Evolutionary conservation across 1,140 invertebrate species (phyloP).

Genomic region (Amyelois transitella): DNA sequence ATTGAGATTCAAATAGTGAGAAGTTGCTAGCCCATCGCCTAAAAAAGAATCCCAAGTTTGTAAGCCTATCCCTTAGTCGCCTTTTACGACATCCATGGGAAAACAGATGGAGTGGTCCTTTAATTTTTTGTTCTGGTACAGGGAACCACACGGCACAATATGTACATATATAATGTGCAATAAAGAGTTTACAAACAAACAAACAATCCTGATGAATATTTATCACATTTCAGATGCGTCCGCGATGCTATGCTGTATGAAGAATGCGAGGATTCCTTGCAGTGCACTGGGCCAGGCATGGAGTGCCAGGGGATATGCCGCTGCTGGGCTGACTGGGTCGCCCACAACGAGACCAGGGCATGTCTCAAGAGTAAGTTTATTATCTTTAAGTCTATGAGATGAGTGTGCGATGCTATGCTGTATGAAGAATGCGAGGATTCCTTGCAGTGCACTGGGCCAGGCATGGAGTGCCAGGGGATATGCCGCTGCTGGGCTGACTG

Average conservation of each 20-base stretch:
- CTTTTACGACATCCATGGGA: no score
- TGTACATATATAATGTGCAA: not conserved
- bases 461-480: slow-evolving; percentile 53
- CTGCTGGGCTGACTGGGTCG: slow-evolving; percentile 56
- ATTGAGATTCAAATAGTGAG: no score
- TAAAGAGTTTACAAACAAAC: not conserved
- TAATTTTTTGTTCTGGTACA: not conserved
- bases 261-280: slow-evolving; percentile 62
- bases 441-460: slow-evolving; percentile 60
- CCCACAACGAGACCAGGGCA: slow-evolving; percentile 47
- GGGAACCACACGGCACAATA: no score
- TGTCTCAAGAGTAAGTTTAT: slow-evolving; percentile 49
- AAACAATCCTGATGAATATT: not conserved
- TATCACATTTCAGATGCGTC: slow-evolving; percentile 47
- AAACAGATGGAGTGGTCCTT: no score
- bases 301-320: slow-evolving; percentile 59
- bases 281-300: slow-evolving; percentile 59
- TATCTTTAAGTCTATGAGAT: slow-evolving; percentile 38
- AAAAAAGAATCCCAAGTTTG: no score
- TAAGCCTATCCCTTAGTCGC: no score
- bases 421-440: slow-evolving; percentile 67
- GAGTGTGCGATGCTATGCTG: slow-evolving; percentile 55
- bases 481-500: slow-evolving; percentile 60
- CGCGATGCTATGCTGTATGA: slow-evolving; percentile 61
- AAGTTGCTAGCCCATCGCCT: no score